Conservation (phyloP, 2,888 invertebrate species). For the Tipula helvola region DNA sequence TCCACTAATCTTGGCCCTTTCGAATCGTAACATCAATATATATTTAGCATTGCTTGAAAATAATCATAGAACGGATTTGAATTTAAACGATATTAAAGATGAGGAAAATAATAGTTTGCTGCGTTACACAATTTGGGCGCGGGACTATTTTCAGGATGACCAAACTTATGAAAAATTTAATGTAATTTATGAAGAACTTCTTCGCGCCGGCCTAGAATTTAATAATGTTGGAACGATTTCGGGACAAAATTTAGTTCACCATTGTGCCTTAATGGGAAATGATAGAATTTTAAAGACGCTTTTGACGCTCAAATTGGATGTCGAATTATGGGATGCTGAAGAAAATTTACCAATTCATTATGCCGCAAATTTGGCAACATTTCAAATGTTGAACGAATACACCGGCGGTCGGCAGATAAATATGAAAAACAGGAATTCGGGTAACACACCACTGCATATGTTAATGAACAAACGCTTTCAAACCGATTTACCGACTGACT, state of each 20-base stretch:
- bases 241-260: not conserved
- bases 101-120: not conserved
- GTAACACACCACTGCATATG: not conserved
- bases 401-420: not conserved
- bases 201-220: not conserved
- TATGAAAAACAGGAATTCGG: not conserved
- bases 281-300: not conserved
- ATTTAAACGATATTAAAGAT: not conserved
- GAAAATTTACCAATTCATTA: not conserved
- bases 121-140: not conserved
- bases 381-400: not conserved
- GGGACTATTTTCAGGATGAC: not conserved
- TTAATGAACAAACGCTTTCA: not conserved
- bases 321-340: not conserved
- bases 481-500: not conserved
- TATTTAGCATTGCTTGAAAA: not conserved
- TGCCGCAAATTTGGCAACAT: not conserved
- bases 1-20: not conserved
- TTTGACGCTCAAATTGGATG: not conserved
- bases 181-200: not conserved
- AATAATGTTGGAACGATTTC: not conserved
- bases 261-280: not conserved
- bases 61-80: not conserved
- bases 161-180: not conserved
- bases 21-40: not conserved